Evolutionary conservation across 2,113 vertebrate genomes (phyloP).

Genomic region (Channa maculata): DNA sequence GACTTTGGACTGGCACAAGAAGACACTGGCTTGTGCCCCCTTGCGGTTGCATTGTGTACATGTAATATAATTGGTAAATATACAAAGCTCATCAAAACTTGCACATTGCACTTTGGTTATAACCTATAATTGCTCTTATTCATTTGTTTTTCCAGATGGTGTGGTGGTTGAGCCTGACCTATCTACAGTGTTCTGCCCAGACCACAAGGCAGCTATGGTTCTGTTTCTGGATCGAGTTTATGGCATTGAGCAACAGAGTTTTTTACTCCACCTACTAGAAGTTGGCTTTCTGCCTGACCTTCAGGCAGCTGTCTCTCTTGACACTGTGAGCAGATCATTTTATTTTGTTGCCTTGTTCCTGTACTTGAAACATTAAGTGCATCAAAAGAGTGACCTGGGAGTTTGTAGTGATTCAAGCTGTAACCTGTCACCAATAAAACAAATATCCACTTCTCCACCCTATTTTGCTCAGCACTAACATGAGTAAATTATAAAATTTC

Average conservation of each 20-base stretch:
- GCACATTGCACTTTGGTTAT: neutral
- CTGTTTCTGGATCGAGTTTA: constrained; percentile 98
- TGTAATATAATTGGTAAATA: neutral
- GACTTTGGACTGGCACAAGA: too few species aligned
- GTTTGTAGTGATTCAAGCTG: constrained; percentile 5
- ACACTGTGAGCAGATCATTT: constrained; percentile 84
- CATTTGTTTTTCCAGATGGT: constrained; percentile 85
- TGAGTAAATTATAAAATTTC: neutral
- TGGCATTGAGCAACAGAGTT: constrained; percentile 89
- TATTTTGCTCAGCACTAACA: neutral
- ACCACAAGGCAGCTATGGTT: constrained; percentile 98
- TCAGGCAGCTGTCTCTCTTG: constrained; percentile 92
- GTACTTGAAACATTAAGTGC: neutral
- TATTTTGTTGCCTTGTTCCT: neutral
- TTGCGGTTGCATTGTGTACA: too few species aligned
- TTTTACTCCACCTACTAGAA: constrained; percentile 91
- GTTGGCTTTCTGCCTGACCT: constrained; percentile 96
- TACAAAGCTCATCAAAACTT: neutral
- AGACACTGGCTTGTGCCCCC: too few species aligned
- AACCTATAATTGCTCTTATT: neutral
- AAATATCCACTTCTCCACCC: neutral
- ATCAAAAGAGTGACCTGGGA: neutral
- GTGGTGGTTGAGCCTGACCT: constrained; percentile 91
- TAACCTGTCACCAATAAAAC: neutral
- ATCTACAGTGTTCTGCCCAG: constrained; percentile 94